These are phyloP conservation scores for Thumatha senex DNA, from an alignment of 2,888 invertebrate genomes.

Conservation along the genomic window DNA sequence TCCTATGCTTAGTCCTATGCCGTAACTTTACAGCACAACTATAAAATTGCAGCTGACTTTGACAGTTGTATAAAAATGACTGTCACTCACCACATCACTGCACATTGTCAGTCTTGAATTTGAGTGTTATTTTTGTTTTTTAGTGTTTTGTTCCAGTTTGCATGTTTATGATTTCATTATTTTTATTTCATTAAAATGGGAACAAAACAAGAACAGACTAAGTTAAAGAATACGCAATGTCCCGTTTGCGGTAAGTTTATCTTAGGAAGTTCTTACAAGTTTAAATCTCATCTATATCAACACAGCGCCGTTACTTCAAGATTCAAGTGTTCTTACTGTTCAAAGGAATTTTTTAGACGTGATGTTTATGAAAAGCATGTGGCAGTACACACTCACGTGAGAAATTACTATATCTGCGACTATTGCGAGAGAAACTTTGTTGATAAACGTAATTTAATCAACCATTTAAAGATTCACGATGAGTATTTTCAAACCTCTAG, in stretches of 20 bases:
- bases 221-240: slow-evolving; percentile 41
- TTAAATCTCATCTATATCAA: slow-evolving; percentile 48
- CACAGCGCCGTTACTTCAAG: slow-evolving; percentile 51
- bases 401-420: slow-evolving; percentile 51
- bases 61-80: no score
- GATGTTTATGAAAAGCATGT: slow-evolving; percentile 53
- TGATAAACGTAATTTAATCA: slow-evolving; percentile 56
- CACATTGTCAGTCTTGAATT: background rate
- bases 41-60: no score
- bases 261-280: slow-evolving; percentile 44
- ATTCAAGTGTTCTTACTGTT: slow-evolving; percentile 51
- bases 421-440: slow-evolving; percentile 58
- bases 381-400: slow-evolving; percentile 39
- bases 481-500: slow-evolving; percentile 30
- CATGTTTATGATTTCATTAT: background rate
- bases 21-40: no score
- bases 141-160: background rate
- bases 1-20: no score
- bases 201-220: slow-evolving; percentile 18
- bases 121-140: background rate
- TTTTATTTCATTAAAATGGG: slow-evolving; percentile 19
- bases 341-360: slow-evolving; percentile 53
- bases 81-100: no score
- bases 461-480: slow-evolving; percentile 58
- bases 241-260: slow-evolving; percentile 49